Evolutionary conservation across 2,888 invertebrate species (phyloP), one percentile per base, ranked within the genome.

Genomic region (Dryomyza anilis): DNA sequence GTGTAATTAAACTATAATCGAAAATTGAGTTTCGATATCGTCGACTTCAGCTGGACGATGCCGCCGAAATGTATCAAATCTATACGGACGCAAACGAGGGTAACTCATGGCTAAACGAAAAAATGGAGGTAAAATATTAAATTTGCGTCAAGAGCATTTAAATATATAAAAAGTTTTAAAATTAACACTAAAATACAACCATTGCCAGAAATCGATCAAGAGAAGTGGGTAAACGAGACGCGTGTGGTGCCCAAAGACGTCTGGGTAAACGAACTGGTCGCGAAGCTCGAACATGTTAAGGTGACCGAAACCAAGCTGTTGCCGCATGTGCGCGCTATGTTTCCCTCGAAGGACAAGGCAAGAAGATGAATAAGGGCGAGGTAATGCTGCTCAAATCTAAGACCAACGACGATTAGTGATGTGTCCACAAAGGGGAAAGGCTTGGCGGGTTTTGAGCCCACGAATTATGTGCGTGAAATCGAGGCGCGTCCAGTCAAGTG

Each of bases 331-430:
- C 89, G 89, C 72, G 91, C 93, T 10, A 85, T 94, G 56, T 98
- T 97, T 84, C 90, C 93, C 14, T 96, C 86, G 90, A 88, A 62
- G 97, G 97, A 0, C 94, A 96, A 77, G 96, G 96, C 53, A 94
- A 97, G 86, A 89, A 90, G 56, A 94, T 96, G 89, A 87, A 87
- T 61, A 98, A 97, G 83, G 95, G 95, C 61, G 96, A 98, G 85
- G 77, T 83, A 2, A 94, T 98, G 93, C 91, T 95, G 77, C 86
- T 99, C 1, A 87, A 98, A 69, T 95, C 93, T 80, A 96, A 96
- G 85, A 96, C 95, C 7, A 98, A 98, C 84, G 90, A 92, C 0
- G 99, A 99, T 82, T 98, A 98, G 98, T 99, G 99, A 99, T 95
- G 95, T 75, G 94, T 98, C n/a, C 87, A 96, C 14, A 95, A 95